A percentile compares a stretch with the other conserved stretches of the same genome.
Evolutionary conservation across 2,797 vertebrate genomes (phyloP).

Genomic region (Mus caroli): DNA sequence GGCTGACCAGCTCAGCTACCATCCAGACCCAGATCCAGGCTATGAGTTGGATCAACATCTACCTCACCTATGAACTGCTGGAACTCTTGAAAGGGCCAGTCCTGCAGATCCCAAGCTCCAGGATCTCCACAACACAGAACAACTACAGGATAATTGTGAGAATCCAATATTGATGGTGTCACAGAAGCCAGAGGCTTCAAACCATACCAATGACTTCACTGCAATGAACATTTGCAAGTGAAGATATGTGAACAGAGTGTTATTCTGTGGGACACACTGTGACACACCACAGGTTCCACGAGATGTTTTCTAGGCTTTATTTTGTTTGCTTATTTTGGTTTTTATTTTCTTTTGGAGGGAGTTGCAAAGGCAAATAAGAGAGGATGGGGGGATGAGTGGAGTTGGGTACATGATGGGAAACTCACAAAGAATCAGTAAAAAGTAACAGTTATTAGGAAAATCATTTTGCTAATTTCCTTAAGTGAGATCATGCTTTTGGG

Average conservation of each 20-base stretch:
- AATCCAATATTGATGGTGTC: background rate
- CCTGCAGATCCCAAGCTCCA: background rate
- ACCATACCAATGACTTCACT: background rate
- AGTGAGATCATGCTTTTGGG: conserved; percentile 16
- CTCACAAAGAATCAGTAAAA: background rate
- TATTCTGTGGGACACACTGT: background rate
- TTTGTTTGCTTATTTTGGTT: background rate
- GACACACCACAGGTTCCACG: background rate
- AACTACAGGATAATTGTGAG: background rate
- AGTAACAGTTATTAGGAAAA: background rate
- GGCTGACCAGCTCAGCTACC: background rate
- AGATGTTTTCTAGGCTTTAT: background rate
- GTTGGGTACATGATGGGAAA: background rate
- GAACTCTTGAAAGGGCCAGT: background rate
- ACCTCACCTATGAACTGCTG: background rate
- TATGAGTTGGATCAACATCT: background rate
- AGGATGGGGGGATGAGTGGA: background rate
- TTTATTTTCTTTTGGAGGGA: background rate
- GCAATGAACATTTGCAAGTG: background rate
- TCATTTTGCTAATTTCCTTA: conserved; percentile 42
- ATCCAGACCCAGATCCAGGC: background rate
- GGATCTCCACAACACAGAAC: background rate
- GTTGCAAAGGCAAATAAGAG: background rate
- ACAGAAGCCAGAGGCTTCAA: background rate
- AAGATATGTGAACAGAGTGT: background rate